Base-by-base conservation (phyloP, 2,113 vertebrate species). In the Gambusia affinis region DNA sequence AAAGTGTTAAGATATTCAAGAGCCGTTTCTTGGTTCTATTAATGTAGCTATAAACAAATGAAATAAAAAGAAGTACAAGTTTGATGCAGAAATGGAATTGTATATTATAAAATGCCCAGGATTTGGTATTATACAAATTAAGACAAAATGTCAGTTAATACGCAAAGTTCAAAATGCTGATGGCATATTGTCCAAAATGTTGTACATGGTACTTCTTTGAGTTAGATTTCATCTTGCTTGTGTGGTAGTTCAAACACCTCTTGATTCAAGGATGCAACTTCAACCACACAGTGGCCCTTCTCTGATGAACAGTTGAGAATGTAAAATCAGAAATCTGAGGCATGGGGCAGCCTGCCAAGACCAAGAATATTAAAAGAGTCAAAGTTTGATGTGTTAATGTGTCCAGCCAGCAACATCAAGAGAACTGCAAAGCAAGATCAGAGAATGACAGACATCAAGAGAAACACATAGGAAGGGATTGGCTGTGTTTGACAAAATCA, bases 351-450 rank as follows among this genome's bases (percentile, higher is more conserved):
- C 4, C 1, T 66, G 77, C 82, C 86, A 89, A 88, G 60, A 66
- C 54, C 67, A 80, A 67, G 70, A 72, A 76, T 76, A 86, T 86
- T 85, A 77, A 72, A 68, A 68, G 47, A 84, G 77, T 85, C 67
- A 83, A 80, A 85, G 77, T 84, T 85, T 83, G 81, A 91, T 84
- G 77, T 87, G 82, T 85, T 86, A 79, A 81, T 89, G 78, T 75
- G 66, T 72, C 68, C 73, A 63, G 65, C 63, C 67, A 78, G 64
- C 83, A 87, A 85, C 84, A 85, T 84, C 78, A 79, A 89, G 73
- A 82, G 63, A 70, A 77, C 66, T 72, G 83, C 67, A 67, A 79
- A 42, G 60, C 42, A 64, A 67, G 69, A 61, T 70, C 39, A 65
- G 60, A 82, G 75, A 81, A 57, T 73, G 78, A 73, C 68, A 73